Evolutionary conservation across 1,140 invertebrate genomes (phyloP).

Genomic region (Panonychus citri): DNA sequence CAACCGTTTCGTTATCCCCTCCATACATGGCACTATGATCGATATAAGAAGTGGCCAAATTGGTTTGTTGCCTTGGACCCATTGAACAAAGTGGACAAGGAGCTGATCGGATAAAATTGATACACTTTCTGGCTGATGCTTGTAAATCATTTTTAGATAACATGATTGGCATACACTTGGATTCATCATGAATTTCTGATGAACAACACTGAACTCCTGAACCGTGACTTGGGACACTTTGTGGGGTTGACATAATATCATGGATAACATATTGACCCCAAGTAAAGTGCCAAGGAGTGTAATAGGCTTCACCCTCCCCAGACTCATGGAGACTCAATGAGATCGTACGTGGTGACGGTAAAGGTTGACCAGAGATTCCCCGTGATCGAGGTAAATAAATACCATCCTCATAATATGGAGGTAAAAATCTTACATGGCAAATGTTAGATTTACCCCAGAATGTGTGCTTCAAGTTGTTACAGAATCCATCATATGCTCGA

Average conservation of each 20-base stretch:
- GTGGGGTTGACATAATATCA: slow-evolving; percentile 11
- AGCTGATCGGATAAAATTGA: slow-evolving; percentile 21
- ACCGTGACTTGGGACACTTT: background rate
- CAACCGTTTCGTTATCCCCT: slow-evolving; percentile 21
- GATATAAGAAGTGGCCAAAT: slow-evolving; percentile 44
- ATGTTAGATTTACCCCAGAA: slow-evolving; percentile 36
- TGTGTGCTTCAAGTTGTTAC: slow-evolving; percentile 45
- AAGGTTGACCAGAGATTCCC: slow-evolving; percentile 21
- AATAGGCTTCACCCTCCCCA: slow-evolving; percentile 2
- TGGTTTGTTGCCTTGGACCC: slow-evolving; percentile 34
- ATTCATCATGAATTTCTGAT: background rate
- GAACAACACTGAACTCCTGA: slow-evolving; percentile 3
- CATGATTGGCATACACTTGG: slow-evolving; percentile 19
- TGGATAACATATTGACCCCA: slow-evolving; percentile 16
- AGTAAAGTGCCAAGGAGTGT: slow-evolving; percentile 2
- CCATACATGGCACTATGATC: slow-evolving; percentile 48
- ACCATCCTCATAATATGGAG: slow-evolving; percentile 38
- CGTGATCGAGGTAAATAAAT: slow-evolving; percentile 6
- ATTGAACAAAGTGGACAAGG: slow-evolving; percentile 15
- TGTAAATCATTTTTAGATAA: slow-evolving; percentile 18
- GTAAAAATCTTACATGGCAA: slow-evolving; percentile 29
- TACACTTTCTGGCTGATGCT: slow-evolving; percentile 18
- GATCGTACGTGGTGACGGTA: slow-evolving; percentile 24
- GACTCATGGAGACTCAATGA: slow-evolving; percentile 22
- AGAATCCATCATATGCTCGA: slow-evolving; percentile 44